Percentiles rank a stretch among this genome's conserved stretches.
These are phyloP conservation scores for Hirudo medicinalis DNA, from an alignment of 1,140 invertebrate genomes.

Conservation along the genomic window DNA sequence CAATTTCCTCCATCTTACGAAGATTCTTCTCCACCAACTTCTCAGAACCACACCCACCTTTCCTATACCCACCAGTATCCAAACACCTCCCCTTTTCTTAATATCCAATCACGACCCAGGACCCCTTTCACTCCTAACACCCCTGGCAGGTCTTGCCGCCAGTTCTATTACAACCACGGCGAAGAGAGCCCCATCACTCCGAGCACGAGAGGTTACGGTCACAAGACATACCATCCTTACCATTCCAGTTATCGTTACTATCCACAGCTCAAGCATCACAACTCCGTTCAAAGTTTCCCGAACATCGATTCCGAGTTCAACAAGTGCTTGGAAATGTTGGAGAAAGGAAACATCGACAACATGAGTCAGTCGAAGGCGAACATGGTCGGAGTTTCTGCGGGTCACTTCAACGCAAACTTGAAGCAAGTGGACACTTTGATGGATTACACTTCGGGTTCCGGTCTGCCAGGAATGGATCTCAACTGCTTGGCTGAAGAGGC, in stretches of 20 bases:
- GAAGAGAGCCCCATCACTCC: conserved; percentile 6
- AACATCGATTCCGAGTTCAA: conserved; percentile 7
- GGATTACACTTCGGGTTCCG: too few relatives aligned
- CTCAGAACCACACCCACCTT: not conserved
- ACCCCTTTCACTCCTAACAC: not conserved
- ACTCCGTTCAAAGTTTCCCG: not conserved
- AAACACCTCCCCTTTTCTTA: not conserved
- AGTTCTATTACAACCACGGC: not conserved
- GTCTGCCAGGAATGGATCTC: too few relatives aligned
- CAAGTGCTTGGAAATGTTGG: not conserved
- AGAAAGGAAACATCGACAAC: not conserved
- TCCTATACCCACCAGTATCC: not conserved
- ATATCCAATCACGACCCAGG: not conserved
- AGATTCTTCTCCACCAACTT: not conserved
- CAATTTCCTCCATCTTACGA: not conserved
- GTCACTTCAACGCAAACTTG: too few relatives aligned
- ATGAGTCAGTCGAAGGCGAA: too few relatives aligned
- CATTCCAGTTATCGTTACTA: not conserved
- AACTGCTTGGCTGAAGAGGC: too few relatives aligned
- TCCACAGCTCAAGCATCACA: conserved; percentile 4
- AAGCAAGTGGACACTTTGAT: too few relatives aligned
- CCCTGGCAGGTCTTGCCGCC: not conserved
- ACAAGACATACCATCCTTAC: not conserved
- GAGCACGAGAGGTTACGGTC: not conserved
- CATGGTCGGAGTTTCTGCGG: too few relatives aligned